Base-by-base conservation (phyloP, 2,113 vertebrate genomes). In the Rhadina sibilatrix region DNA sequence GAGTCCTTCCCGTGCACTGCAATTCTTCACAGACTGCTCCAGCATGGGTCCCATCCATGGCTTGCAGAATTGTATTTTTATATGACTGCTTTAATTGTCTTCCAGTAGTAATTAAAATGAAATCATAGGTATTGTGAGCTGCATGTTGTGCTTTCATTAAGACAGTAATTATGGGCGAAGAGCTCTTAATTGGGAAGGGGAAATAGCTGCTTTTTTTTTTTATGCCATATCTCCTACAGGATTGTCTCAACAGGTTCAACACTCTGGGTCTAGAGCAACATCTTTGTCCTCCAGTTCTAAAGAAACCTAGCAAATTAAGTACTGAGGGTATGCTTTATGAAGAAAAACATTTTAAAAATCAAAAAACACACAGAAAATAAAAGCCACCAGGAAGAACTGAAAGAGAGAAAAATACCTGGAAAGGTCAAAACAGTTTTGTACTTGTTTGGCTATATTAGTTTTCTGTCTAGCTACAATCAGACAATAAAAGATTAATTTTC, bases 51-150 rank as follows among this genome's bases (percentile, higher is more conserved):
- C 19, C 19, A 46, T 69, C 74, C 64, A 53, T 20, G 19, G 47
- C 1, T 3, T 28, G 17, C 19, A 83, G 69, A 66, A 80, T 31
- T 85, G 54, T 59, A 63, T 94, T 97, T 97, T 94, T 63, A 95
- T 97, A 93, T 96, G 83, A 86, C 76, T 80, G 20, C 38, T 83
- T 69, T 97, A 96, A 96, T 92, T 92, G 52, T 83, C 94, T 97
- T 91, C 74, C 86, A 91, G 54, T 33, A 92, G 82, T 89, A 97
- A 97, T 96, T 96, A 94, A 94, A 96, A 95, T 79, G 3, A 96
- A 96, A 96, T 93, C 86, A 53, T 52, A 79, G 63, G 65, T 69
- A 79, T 54, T 94, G 66, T 89, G 53, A 93, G 64, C 76, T 76
- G 37, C 35, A 91, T 65, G 31, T 76, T 89, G 27, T 72, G 25